Percentiles rank a stretch among this genome's conserved stretches.
These are phyloP conservation scores for Nomia melanderi DNA, from an alignment of 1,140 invertebrate genomes.

Conservation along the genomic window DNA sequence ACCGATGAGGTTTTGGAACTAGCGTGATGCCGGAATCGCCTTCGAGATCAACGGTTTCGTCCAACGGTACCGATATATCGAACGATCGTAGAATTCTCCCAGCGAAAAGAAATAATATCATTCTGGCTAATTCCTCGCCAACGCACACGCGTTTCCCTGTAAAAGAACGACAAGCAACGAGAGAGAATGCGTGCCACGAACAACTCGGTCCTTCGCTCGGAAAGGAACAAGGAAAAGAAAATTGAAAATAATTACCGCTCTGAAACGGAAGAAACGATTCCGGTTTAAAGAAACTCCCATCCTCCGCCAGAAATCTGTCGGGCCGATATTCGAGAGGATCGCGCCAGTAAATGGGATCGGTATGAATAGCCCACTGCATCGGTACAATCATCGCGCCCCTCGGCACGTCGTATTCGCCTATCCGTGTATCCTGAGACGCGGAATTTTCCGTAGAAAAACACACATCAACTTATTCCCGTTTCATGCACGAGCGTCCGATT, in stretches of 20 bases:
- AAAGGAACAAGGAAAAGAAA: constrained; percentile 36
- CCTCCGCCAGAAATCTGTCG: constrained; percentile 86
- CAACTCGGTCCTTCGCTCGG: background rate
- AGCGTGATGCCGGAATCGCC: constrained; percentile 88
- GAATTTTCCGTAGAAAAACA: no score
- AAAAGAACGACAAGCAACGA: constrained; percentile 62
- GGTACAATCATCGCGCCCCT: constrained; percentile 86
- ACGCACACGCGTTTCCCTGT: constrained; percentile 92
- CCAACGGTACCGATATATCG: constrained; percentile 75
- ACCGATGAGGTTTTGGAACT: constrained; percentile 83
- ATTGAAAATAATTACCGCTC: constrained; percentile 82
- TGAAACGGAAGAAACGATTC: constrained; percentile 92
- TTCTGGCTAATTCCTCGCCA: constrained; percentile 91
- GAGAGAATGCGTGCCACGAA: background rate
- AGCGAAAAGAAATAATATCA: constrained; percentile 86
- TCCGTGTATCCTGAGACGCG: constrained; percentile 82
- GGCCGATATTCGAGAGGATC: constrained; percentile 88
- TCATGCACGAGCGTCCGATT: no score
- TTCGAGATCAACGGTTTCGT: constrained; percentile 78
- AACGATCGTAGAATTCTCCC: constrained; percentile 85
- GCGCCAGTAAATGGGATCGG: constrained; percentile 86
- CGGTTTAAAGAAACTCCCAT: constrained; percentile 84
- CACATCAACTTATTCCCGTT: no score
- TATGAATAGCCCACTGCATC: constrained; percentile 92
- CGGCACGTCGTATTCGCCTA: constrained; percentile 82